Conservation (phyloP, 2,797 vertebrate species). For the Lepus oiostolus region DNA sequence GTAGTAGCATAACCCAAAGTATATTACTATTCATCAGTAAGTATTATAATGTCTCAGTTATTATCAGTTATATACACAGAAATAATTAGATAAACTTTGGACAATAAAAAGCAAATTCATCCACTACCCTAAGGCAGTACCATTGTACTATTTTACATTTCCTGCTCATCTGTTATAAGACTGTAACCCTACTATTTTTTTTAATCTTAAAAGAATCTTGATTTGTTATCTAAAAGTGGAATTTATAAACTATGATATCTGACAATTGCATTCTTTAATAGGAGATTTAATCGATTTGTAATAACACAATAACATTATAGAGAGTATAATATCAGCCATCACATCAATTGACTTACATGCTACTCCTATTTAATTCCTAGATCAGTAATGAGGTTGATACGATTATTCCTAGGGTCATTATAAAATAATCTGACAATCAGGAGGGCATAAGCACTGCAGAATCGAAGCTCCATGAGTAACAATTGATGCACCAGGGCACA, state of each 20-base stretch:
- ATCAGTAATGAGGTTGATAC: background rate
- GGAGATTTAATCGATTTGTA: background rate
- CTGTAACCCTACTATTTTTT: background rate
- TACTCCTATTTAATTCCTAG: background rate
- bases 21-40: background rate
- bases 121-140: background rate
- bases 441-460: background rate
- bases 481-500: background rate
- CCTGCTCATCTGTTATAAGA: background rate
- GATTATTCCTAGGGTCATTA: background rate
- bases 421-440: background rate
- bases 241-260: constrained; percentile 22
- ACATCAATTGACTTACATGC: background rate
- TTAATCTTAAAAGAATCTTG: background rate
- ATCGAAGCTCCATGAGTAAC: background rate
- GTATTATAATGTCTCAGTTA: background rate
- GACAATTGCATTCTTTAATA: background rate
- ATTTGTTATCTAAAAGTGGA: background rate
- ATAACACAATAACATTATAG: background rate
- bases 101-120: background rate
- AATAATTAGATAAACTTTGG: background rate
- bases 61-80: background rate
- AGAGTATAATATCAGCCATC: background rate
- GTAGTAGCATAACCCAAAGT: background rate
- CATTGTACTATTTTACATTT: background rate